These are phyloP conservation scores for Leucoraja erinaceus DNA, from an alignment of 2,113 vertebrate species.

Conservation along the genomic window DNA sequence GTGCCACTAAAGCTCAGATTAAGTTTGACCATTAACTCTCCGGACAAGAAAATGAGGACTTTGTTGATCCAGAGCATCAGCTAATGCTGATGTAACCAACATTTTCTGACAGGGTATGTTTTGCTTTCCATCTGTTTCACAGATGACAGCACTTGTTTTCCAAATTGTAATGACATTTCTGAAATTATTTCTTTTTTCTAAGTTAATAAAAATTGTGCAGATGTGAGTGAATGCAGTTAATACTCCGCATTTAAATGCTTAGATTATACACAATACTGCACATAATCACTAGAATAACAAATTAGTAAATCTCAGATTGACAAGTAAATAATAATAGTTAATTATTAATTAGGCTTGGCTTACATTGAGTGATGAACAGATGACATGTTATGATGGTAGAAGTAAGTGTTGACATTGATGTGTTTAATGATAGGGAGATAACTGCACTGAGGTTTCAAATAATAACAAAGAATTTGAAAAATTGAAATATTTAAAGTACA, in stretches of 20 bases:
- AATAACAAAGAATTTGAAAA: background rate
- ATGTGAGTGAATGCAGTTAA: background rate
- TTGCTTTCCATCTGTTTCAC: background rate
- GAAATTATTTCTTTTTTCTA: background rate
- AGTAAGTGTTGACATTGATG: background rate
- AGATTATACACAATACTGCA: background rate
- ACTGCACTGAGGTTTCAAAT: background rate
- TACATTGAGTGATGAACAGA: background rate
- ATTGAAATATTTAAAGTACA: background rate
- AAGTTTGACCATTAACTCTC: too few relatives aligned
- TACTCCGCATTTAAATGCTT: background rate
- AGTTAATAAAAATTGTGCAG: background rate
- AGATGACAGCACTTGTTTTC: background rate
- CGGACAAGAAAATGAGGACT: background rate
- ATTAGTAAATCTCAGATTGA: background rate
- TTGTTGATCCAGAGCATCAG: background rate
- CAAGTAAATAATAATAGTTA: background rate
- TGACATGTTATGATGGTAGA: background rate
- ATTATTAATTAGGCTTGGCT: background rate
- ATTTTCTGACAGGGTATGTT: background rate
- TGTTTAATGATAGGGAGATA: background rate
- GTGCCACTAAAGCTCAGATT: too few relatives aligned
- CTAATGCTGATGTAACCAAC: background rate
- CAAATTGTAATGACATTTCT: background rate
- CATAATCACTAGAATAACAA: background rate